Conservation (phyloP, 2,888 invertebrate genomes). For the Rhabditophanes sp. region DNA sequence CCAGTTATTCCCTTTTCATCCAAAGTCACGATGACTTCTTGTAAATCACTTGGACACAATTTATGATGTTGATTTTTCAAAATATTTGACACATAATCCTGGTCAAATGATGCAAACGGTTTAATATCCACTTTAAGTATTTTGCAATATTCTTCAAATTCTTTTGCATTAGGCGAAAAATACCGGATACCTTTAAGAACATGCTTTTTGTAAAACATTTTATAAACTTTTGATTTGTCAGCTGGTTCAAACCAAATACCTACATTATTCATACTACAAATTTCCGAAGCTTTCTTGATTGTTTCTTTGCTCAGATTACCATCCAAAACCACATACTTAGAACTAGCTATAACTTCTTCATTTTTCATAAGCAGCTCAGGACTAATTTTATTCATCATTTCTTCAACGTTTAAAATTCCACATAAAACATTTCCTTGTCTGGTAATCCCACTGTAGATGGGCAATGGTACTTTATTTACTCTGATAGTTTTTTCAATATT, state of each 20-base stretch:
- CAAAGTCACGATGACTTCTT: constrained; percentile 4
- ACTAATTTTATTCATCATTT: background rate
- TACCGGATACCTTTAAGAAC: constrained; percentile 3
- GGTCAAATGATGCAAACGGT: background rate
- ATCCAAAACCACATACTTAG: constrained; percentile 66
- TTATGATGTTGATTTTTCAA: background rate
- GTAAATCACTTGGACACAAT: background rate
- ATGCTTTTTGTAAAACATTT: constrained; percentile 39
- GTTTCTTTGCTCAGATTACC: constrained; percentile 62
- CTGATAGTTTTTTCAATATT: no score
- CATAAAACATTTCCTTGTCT: constrained; percentile 1
- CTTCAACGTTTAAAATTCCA: constrained; percentile 1
- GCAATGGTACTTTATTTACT: no score
- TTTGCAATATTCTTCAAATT: constrained; percentile 8
- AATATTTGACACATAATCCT: background rate
- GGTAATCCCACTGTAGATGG: no score
- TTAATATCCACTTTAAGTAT: background rate
- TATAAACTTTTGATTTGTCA: constrained; percentile 44
- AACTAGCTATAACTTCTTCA: constrained; percentile 52
- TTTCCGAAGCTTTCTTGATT: constrained; percentile 46
- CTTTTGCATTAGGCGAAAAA: constrained; percentile 10
- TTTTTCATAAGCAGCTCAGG: constrained; percentile 45
- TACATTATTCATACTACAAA: constrained; percentile 14
- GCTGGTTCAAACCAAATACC: constrained; percentile 49
- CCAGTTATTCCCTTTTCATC: constrained; percentile 6